Conservation (phyloP, 2,888 invertebrate species). For the Acanthosoma haemorrhoidale region DNA sequence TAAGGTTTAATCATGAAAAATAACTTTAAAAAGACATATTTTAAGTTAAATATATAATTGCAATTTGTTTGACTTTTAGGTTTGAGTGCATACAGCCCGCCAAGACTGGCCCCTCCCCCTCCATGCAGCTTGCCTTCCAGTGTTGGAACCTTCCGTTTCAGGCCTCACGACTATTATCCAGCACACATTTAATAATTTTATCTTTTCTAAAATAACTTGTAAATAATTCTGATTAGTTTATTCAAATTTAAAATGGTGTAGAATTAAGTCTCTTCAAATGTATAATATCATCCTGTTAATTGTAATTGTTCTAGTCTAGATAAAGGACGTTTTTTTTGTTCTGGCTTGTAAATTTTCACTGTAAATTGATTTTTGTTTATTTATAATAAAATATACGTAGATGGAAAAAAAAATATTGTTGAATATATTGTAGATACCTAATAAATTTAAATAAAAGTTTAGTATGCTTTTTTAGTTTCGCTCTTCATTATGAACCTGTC, state of each 20-base stretch:
- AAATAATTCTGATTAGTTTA: neutral
- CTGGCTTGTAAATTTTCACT: neutral
- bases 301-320: neutral
- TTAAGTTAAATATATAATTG: neutral
- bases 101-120: constrained; percentile 28
- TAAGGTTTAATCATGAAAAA: neutral
- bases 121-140: constrained; percentile 41
- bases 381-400: too few species aligned
- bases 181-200: constrained; percentile 35
- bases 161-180: constrained; percentile 54
- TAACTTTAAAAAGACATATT: neutral
- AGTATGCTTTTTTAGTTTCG: too few species aligned
- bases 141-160: constrained; percentile 52
- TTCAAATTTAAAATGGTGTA: neutral
- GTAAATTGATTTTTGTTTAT: too few species aligned
- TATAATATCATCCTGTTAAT: neutral
- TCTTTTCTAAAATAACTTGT: neutral
- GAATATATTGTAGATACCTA: too few species aligned
- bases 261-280: neutral
- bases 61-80: constrained; percentile 32
- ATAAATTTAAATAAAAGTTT: too few species aligned
- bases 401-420: too few species aligned
- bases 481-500: too few species aligned
- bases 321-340: neutral
- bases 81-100: constrained; percentile 31